A percentile compares a stretch with the other conserved stretches of the same genome.
phyloP scores from a whole-genome alignment of 2,888 invertebrate species.

The Hymenopus coronatus region DNA sequence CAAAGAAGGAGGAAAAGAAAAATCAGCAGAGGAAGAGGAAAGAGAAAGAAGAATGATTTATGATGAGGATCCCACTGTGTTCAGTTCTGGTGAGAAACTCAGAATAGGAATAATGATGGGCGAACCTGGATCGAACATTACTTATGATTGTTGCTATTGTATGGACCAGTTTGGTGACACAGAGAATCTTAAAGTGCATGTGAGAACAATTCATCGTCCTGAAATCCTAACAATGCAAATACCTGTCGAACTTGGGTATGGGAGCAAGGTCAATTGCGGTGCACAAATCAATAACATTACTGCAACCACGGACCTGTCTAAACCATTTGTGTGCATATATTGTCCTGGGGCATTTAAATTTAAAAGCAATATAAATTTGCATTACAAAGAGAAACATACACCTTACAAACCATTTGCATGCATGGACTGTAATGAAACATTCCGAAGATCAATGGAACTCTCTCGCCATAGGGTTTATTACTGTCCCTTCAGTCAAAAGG shows the following conservation, averaged over 20 bases:
- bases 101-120: slow-evolving; percentile 19
- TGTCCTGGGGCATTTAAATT: slow-evolving; percentile 37
- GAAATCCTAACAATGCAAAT: slow-evolving; percentile 26
- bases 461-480: slow-evolving; percentile 35
- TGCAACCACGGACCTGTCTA: slow-evolving; percentile 32
- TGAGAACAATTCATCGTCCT: slow-evolving; percentile 21
- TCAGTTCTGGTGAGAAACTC: slow-evolving; percentile 25
- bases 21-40: slow-evolving; percentile 11
- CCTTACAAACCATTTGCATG: slow-evolving; percentile 38
- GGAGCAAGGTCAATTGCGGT: slow-evolving; percentile 30
- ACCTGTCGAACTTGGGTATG: slow-evolving; percentile 28
- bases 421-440: slow-evolving; percentile 36
- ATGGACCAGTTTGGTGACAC: slow-evolving; percentile 3
- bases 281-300: slow-evolving; percentile 34
- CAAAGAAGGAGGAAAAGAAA: background rate
- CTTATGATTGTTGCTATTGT: slow-evolving; percentile 28
- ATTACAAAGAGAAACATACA: slow-evolving; percentile 38
- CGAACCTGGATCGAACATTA: slow-evolving; percentile 11
- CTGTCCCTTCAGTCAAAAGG: slow-evolving; percentile 30
- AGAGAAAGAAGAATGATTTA: slow-evolving; percentile 17
- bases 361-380: slow-evolving; percentile 36
- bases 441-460: slow-evolving; percentile 37
- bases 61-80: slow-evolving; percentile 15
- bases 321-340: slow-evolving; percentile 37
- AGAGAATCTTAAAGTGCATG: slow-evolving; percentile 20